Base-by-base conservation (phyloP, 1,140 invertebrate species). In the Adelges cooleyi region DNA sequence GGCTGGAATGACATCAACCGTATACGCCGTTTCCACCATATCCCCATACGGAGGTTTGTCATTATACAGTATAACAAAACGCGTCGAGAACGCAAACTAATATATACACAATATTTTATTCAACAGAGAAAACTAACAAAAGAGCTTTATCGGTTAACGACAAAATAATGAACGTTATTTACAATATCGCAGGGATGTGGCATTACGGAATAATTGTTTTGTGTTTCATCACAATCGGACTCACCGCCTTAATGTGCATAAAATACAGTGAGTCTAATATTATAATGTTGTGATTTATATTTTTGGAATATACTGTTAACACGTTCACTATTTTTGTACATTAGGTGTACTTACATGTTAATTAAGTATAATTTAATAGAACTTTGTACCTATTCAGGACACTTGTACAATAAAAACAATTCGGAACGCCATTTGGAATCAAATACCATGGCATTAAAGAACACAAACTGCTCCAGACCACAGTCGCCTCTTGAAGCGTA, bases 21-120 rank as follows among this genome's bases (percentile, higher is more conserved):
- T 84, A 68, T 84, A 84, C 70, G 75, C 78, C 68, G 85, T 87
- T 73, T 79, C 77, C 36, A 87, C 85, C 11, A 75, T 82, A 40
- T 77, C 76, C 66, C 71, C 75, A 66, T 74, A 71, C 65, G 82
- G 82, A 67, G 80, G 80, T 77, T 72, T 71, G 71, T 44, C 9
- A 17, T 4, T 17, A 25, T n/a, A 42, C 18, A 25, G 10, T 51
- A 17, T 17, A 50, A 17, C 8, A 29, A 17, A 17, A 8, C 0
- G 5, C 25, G 25, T 29, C 13, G 13, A 13, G 36, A 68, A 67
- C 13, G 65, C 69, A 48, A 74, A n/a, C 22, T n/a, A n/a, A n/a
- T n/a, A n/a, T n/a, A n/a, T n/a, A n/a, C n/a, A n/a, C n/a, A n/a
- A n/a, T n/a, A n/a, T n/a, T n/a, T n/a, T n/a, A n/a, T n/a, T n/a